Evolutionary conservation across 2,888 invertebrate genomes (phyloP).

Genomic region (Epinotia bilunana): DNA sequence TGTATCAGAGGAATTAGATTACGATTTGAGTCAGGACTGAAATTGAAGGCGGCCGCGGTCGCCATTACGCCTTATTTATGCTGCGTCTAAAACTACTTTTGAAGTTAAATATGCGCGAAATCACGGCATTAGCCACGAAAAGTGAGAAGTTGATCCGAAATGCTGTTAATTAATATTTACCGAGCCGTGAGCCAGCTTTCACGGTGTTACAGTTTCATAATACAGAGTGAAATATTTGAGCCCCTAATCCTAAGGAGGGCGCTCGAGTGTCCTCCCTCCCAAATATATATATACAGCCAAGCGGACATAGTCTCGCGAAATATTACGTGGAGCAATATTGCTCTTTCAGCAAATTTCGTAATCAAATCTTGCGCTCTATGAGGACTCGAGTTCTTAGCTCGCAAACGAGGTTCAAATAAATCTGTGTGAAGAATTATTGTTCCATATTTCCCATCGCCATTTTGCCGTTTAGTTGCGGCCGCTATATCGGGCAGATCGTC

Average conservation of each 20-base stretch:
- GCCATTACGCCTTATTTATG: conserved; percentile 12
- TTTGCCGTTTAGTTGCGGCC: conserved; percentile 19
- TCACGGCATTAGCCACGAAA: background rate
- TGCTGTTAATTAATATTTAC: conserved; percentile 42
- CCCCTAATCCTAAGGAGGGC: conserved; percentile 43
- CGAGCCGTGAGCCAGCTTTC: conserved; percentile 37
- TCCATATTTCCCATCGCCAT: conserved; percentile 1
- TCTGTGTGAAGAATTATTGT: conserved; percentile 6
- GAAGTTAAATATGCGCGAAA: background rate
- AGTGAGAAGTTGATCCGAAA: conserved; percentile 7
- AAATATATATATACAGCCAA: conserved; percentile 42
- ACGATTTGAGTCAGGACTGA: conserved; percentile 33
- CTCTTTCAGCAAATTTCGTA: conserved; percentile 39
- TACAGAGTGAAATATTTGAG: conserved; percentile 44
- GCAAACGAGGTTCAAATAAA: conserved; percentile 29
- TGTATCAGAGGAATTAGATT: conserved; percentile 42
- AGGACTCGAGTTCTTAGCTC: conserved; percentile 8
- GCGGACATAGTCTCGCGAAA: conserved; percentile 38
- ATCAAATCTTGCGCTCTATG: conserved; percentile 37
- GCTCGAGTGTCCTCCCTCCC: conserved; percentile 38
- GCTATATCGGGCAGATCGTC: conserved; percentile 6
- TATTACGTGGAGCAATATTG: conserved; percentile 43
- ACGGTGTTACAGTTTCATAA: conserved; percentile 44
- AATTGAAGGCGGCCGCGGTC: conserved; percentile 25
- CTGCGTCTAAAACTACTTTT: background rate